These are phyloP conservation scores for Agapornis canus DNA, from an alignment of 2,797 vertebrate species.

Conservation along the genomic window DNA sequence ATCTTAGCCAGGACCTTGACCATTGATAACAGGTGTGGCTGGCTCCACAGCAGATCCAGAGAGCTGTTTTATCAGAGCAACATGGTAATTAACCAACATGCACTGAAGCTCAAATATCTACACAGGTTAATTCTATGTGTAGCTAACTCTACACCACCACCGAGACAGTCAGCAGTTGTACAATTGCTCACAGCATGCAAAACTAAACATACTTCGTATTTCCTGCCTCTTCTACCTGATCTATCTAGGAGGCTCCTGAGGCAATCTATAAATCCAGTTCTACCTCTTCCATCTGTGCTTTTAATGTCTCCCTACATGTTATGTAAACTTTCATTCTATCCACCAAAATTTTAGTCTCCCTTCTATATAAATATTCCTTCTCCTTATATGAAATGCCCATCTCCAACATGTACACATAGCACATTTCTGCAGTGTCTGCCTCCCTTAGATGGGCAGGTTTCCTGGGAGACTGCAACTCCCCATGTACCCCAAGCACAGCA, in stretches of 20 bases:
- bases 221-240: not conserved
- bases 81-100: not conserved
- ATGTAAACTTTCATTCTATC: not conserved
- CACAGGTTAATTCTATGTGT: not conserved
- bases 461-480: not conserved
- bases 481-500: not conserved
- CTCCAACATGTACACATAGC: not conserved
- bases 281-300: not conserved
- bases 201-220: not conserved
- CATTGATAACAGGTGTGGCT: not conserved
- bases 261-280: not conserved
- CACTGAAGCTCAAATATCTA: not conserved
- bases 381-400: not conserved
- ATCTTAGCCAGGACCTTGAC: not conserved
- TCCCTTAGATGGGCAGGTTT: not conserved
- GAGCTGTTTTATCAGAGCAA: not conserved
- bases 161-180: not conserved
- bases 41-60: not conserved
- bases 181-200: not conserved
- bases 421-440: not conserved
- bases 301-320: not conserved
- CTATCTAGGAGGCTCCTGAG: not conserved
- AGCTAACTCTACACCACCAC: not conserved
- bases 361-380: not conserved
- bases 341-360: not conserved